Base-by-base conservation (phyloP, 1,140 invertebrate genomes). In the Trissolcus basalis region DNA sequence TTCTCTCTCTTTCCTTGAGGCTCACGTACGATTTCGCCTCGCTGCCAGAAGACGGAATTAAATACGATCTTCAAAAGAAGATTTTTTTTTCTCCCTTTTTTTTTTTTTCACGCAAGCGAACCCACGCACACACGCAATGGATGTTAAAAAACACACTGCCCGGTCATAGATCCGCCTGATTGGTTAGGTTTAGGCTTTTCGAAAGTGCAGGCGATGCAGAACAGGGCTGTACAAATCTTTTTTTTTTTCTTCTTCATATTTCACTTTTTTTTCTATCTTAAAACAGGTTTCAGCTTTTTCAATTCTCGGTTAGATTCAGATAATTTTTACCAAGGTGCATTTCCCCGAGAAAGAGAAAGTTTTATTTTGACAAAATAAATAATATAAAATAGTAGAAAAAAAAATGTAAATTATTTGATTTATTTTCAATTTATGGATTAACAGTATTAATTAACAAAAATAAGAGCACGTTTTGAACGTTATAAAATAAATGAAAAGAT, bases 31-130 rank as follows among this genome's bases (percentile, higher is more conserved):
- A 48, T 58, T 58, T 58, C 53, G 56, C 71, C 33, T 43, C 58
- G 47, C 12, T 15, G 64, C 53, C 32, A 56, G 48, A 75, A 69
- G 53, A 69, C 53, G 63, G 55, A 56, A 68, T 64, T 75, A 72
- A 71, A 77, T 53, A 68, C 56, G 74, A 68, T 72, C 51, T 53
- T 59, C 58, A 43, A 60, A 77, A 71, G 68, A 56, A 68, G 68
- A 56, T 27, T 70, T 65, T 69, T 60, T 75, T 61, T 60, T 54
- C 63, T 44, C 36, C 50, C 9, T 48, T 76, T 76, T 76, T 60
- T 70, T 48, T 76, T 76, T 76, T 60, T 70, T 56, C 47, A 35
- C 39, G 16, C 55, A 56, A 43, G 9, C 54, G 72, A 70, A 64
- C 73, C 67, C 74, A 71, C 74, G 74, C 74, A 67, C 56, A 56